Percentiles rank a stretch among this genome's conserved stretches.
phyloP scores from a whole-genome alignment of 2,113 vertebrate species.

The Herpetotheres cachinnans region DNA sequence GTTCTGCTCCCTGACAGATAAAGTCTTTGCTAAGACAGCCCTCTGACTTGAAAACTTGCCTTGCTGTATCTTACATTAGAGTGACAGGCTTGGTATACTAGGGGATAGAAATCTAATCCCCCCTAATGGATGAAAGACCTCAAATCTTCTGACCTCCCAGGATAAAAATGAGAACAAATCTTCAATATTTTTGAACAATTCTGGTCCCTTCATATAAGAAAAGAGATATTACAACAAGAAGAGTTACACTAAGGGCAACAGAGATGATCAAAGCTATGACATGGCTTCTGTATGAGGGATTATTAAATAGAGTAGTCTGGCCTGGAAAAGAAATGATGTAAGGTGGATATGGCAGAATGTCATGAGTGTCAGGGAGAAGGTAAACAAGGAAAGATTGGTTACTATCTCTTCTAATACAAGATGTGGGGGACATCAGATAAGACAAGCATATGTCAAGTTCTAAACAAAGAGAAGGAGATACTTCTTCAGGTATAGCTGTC shows the following conservation, averaged over 20 bases:
- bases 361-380: slow-evolving; percentile 1
- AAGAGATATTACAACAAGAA: neutral
- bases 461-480: neutral
- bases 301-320: neutral
- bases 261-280: neutral
- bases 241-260: neutral
- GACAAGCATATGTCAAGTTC: neutral
- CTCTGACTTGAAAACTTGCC: neutral
- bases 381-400: neutral
- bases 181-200: neutral
- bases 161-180: slow-evolving; percentile 5
- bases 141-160: slow-evolving; percentile 5
- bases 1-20: neutral
- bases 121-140: neutral
- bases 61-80: neutral
- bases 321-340: neutral
- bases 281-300: neutral
- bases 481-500: neutral
- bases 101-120: slow-evolving; percentile 7
- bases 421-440: neutral
- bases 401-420: neutral
- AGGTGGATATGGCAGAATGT: neutral
- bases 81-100: neutral
- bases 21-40: neutral
- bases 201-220: neutral